phyloP scores from a whole-genome alignment of 1,140 invertebrate species.

The Delia radicum region DNA sequence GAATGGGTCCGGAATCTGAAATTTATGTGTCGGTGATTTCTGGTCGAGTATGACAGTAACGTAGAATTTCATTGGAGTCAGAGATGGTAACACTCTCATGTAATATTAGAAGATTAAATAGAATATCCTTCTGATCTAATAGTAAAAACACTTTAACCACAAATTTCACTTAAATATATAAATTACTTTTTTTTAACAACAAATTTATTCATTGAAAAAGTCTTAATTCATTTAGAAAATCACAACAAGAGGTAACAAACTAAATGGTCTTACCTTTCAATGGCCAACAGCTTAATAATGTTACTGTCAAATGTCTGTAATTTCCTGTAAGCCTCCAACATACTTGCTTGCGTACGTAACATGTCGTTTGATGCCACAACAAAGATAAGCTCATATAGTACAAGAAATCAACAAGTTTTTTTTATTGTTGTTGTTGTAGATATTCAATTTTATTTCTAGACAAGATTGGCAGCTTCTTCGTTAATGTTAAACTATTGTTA shows the following conservation, averaged over 20 bases:
- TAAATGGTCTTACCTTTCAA: background rate
- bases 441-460: background rate
- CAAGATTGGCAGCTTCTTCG: background rate
- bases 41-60: no score
- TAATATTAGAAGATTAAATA: no score
- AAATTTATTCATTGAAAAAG: background rate
- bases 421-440: background rate
- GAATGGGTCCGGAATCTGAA: no score
- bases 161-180: no score
- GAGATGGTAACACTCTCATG: no score
- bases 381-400: background rate
- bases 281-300: background rate
- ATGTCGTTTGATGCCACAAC: background rate
- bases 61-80: no score
- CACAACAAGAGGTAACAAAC: background rate
- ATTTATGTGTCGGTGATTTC: no score
- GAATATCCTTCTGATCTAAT: no score
- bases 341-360: background rate
- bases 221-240: background rate
- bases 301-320: constrained; percentile 2
- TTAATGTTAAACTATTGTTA: background rate
- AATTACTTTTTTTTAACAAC: no score
- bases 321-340: background rate
- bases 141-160: no score
- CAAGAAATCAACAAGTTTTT: background rate